A percentile compares a stretch with the other conserved stretches of the same genome.
Conservation (phyloP, 1,140 invertebrate species). For the Apocrypta bakeri region DNA sequence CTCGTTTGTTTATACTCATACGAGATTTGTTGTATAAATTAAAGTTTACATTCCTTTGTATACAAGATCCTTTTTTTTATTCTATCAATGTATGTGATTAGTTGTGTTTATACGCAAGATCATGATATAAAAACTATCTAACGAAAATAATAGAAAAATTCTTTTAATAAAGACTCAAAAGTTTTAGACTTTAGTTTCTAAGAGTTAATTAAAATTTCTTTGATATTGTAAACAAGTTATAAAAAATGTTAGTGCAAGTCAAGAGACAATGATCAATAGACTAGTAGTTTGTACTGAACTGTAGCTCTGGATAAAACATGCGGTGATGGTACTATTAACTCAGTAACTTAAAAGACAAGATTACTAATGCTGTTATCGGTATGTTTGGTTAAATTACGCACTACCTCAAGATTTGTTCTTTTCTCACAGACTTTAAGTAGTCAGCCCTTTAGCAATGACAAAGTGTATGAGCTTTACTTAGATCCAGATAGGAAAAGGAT, state of each 20-base stretch:
- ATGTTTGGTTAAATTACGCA: slow-evolving; percentile 66
- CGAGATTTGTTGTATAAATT: slow-evolving; percentile 30
- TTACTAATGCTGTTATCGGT: slow-evolving; percentile 71
- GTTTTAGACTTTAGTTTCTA: background rate
- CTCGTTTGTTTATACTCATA: slow-evolving; percentile 55
- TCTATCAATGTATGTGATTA: slow-evolving; percentile 43
- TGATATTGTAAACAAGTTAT: slow-evolving; percentile 34
- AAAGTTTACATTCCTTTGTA: slow-evolving; percentile 40
- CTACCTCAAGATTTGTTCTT: slow-evolving; percentile 53
- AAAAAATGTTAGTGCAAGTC: slow-evolving; percentile 44
- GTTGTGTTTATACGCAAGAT: too few relatives aligned
- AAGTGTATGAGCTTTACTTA: slow-evolving; percentile 44
- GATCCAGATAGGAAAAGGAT: slow-evolving; percentile 31
- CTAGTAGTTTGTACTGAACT: slow-evolving; percentile 31
- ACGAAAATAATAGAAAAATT: slow-evolving; percentile 10
- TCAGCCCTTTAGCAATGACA: slow-evolving; percentile 38
- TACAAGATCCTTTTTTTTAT: slow-evolving; percentile 40
- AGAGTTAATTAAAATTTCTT: background rate
- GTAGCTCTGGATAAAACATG: slow-evolving; percentile 49
- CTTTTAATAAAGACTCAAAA: background rate
- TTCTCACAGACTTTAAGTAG: slow-evolving; percentile 44
- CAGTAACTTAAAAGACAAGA: slow-evolving; percentile 58
- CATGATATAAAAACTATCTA: too few relatives aligned
- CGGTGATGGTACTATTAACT: slow-evolving; percentile 72
- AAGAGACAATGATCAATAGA: slow-evolving; percentile 44